Base-by-base conservation (phyloP, 1,140 invertebrate species). In the Heliconius nattereri region DNA sequence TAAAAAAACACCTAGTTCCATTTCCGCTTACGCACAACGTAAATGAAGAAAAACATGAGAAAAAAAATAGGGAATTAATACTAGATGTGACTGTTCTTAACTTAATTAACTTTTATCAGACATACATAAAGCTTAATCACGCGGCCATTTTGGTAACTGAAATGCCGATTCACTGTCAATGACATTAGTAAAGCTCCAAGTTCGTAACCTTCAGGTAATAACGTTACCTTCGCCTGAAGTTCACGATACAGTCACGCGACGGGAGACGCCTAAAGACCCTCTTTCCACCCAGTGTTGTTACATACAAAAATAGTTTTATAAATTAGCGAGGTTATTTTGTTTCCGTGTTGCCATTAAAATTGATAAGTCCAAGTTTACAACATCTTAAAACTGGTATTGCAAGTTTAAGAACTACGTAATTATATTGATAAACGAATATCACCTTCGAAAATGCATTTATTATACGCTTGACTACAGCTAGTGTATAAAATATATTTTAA, bases 141-240 rank as follows among this genome's bases (percentile, higher is more conserved):
- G 23, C 60, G 26, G 60, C 60, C 60, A 66, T 66, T 66, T 66
- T 66, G 23, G 29, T 66, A 5, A 66, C 23, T 29, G 60, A 66
- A 66, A 66, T 73, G 79, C 76, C 76, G 71, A 81, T 78, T 79
- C 86, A 86, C 32, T 86, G 85, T 81, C 85, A 87, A 84, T 86
- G 85, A 66, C 84, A 78, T 70, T 73, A 81, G 75, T 79, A 80
- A 84, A 74, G 85, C 80, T 73, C 83, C 85, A 87, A 87, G 86
- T 87, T 87, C 86, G 83, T 78, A 83, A 82, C 86, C 85, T 85
- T 84, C 78, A 78, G 60, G 13, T 83, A 85, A 83, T 80, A 76
- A 79, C 72, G 73, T 83, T 66, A 77, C 75, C 79, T 80, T 83
- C 75, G 60, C 6, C 75, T 81, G 78, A 85, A 85, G 81, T 85